Conservation (phyloP, 2,888 invertebrate genomes). For the Nomada ruficornis region DNA sequence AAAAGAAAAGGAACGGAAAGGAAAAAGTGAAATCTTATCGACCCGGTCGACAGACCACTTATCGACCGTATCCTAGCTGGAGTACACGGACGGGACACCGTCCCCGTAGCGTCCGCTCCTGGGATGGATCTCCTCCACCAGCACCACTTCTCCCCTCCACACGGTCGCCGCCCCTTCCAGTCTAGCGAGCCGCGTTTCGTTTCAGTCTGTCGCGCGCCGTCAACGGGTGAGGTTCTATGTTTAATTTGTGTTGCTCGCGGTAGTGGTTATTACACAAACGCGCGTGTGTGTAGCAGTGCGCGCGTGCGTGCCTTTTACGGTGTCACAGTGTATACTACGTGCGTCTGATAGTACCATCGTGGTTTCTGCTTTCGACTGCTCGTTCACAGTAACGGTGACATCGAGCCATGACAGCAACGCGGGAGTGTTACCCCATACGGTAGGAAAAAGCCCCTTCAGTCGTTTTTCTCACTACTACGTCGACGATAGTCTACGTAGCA, state of each 20-base stretch:
- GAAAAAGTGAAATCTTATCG: conserved; percentile 19
- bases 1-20: not conserved
- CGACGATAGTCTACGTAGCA: not conserved
- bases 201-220: conserved; percentile 80
- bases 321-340: conserved; percentile 52
- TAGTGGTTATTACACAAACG: conserved; percentile 54
- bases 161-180: conserved; percentile 59
- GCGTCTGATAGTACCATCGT: conserved; percentile 60
- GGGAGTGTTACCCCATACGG: conserved; percentile 83
- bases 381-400: conserved; percentile 57
- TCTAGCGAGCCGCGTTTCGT: conserved; percentile 66
- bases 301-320: conserved; percentile 52
- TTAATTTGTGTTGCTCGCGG: conserved; percentile 27
- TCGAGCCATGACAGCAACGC: conserved; percentile 80
- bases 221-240: conserved; percentile 68
- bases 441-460: conserved; percentile 70
- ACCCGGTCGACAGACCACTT: conserved; percentile 17
- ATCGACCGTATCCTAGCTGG: conserved; percentile 41
- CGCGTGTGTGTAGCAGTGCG: conserved; percentile 55
- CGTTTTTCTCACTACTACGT: conserved; percentile 18
- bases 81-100: conserved; percentile 31
- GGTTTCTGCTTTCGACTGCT: conserved; percentile 58
- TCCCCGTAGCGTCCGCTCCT: conserved; percentile 59
- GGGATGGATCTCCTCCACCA: conserved; percentile 56
- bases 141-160: conserved; percentile 57